phyloP scores from a whole-genome alignment of 2,113 vertebrate genomes.

The Cyprinodon brontotheroides region DNA sequence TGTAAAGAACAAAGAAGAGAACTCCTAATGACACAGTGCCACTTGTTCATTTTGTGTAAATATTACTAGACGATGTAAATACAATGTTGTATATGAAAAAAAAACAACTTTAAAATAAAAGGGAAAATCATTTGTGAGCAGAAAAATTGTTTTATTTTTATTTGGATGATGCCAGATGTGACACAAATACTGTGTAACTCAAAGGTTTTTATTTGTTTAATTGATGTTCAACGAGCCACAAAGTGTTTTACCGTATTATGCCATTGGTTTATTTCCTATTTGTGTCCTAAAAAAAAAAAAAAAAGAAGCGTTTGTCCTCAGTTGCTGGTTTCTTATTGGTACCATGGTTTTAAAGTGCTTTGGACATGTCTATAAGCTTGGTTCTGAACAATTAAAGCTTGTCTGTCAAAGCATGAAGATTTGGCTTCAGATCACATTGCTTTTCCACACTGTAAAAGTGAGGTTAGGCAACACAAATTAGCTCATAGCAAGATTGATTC shows the following conservation, averaged over 20 bases:
- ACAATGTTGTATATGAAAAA: slow-evolving; percentile 86
- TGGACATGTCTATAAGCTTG: slow-evolving; percentile 73
- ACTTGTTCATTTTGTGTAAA: slow-evolving; percentile 85
- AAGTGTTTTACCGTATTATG: slow-evolving; percentile 68
- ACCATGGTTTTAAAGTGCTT: slow-evolving; percentile 65
- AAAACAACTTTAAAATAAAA: slow-evolving; percentile 83
- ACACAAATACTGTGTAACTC: slow-evolving; percentile 63
- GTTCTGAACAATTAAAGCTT: slow-evolving; percentile 75
- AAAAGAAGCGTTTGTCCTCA: slow-evolving; percentile 57
- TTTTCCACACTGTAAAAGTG: slow-evolving; percentile 68
- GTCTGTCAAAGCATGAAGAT: slow-evolving; percentile 70
- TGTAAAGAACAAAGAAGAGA: slow-evolving; percentile 68
- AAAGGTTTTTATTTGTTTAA: slow-evolving; percentile 28
- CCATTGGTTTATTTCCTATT: slow-evolving; percentile 60
- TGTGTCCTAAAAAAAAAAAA: slow-evolving; percentile 65
- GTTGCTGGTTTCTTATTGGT: slow-evolving; percentile 67
- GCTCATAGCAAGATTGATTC: neutral
- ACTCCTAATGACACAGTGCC: slow-evolving; percentile 79
- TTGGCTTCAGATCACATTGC: slow-evolving; percentile 62
- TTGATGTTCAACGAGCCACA: slow-evolving; percentile 60
- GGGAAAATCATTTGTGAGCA: slow-evolving; percentile 76
- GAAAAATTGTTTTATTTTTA: slow-evolving; percentile 62
- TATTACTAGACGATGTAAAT: slow-evolving; percentile 82
- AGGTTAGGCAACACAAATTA: slow-evolving; percentile 41
- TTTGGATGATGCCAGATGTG: slow-evolving; percentile 62